Evolutionary conservation across 2,888 invertebrate species (phyloP).

Genomic region (Sylvicola fuscatus): DNA sequence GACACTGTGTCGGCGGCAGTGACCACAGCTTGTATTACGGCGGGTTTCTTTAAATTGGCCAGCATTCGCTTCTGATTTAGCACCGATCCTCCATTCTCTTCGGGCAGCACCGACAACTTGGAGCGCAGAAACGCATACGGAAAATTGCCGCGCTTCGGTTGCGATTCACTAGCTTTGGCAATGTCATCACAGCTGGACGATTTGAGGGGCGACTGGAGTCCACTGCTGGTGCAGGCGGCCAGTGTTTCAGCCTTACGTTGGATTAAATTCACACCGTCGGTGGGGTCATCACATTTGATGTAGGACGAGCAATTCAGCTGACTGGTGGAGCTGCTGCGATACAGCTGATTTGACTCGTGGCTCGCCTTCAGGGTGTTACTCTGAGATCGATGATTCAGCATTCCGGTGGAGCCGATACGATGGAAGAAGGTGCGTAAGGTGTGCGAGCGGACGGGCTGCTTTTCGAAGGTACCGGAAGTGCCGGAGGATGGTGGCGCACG

Average conservation of each 20-base stretch:
- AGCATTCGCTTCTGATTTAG: slow-evolving; percentile 24
- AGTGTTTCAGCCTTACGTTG: slow-evolving; percentile 19
- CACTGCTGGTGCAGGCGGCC: slow-evolving; percentile 12
- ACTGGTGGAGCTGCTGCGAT: slow-evolving; percentile 57
- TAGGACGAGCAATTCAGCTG: slow-evolving; percentile 40
- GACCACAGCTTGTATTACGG: slow-evolving; percentile 4
- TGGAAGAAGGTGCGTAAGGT: slow-evolving; percentile 52
- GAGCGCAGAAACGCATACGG: slow-evolving; percentile 61
- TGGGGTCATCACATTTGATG: slow-evolving; percentile 59
- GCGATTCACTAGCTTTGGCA: slow-evolving; percentile 31
- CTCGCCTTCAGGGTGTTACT: slow-evolving; percentile 9
- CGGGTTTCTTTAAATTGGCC: slow-evolving; percentile 10
- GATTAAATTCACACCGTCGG: slow-evolving; percentile 38
- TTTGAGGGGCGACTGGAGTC: slow-evolving; percentile 28
- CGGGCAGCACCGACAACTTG: slow-evolving; percentile 53
- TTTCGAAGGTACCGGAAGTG: not conserved
- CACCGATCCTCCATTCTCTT: slow-evolving; percentile 39
- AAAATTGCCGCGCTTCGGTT: slow-evolving; percentile 42
- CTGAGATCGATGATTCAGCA: slow-evolving; percentile 34
- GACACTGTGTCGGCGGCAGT: slow-evolving; percentile 5
- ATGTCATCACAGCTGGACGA: slow-evolving; percentile 54
- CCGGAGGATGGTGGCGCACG: no score
- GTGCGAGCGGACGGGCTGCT: slow-evolving; percentile 18
- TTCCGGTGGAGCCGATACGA: slow-evolving; percentile 56
- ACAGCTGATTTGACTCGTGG: slow-evolving; percentile 20